Evolutionary conservation across 2,888 invertebrate species (phyloP).

Genomic region (Norana najaformis): DNA sequence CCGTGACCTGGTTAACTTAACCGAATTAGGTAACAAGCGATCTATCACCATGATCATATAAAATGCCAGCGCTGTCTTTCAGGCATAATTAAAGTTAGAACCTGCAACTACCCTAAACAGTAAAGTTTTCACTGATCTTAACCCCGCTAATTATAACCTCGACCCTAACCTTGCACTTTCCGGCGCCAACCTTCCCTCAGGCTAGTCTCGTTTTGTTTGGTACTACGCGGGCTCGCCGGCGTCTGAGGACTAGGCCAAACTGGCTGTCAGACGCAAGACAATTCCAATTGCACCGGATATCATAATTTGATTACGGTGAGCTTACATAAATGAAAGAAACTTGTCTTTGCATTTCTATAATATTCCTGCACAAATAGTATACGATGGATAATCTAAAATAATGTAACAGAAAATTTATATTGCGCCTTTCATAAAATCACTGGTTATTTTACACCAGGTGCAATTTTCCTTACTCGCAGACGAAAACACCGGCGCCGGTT

Average conservation of each 20-base stretch:
- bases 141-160: background rate
- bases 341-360: background rate
- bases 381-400: background rate
- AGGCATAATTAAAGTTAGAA: background rate
- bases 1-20: background rate
- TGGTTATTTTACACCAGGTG: background rate
- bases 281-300: background rate
- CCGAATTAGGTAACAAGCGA: background rate
- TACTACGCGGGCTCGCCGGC: background rate
- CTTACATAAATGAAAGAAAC: too few relatives aligned
- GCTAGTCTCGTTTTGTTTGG: background rate
- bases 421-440: background rate
- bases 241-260: background rate
- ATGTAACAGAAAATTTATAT: background rate
- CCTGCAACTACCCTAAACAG: background rate
- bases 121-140: background rate
- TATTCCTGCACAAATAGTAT: background rate
- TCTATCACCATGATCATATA: background rate
- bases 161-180: background rate
- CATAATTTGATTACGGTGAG: background rate
- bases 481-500: constrained; percentile 14
- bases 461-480: background rate
- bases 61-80: background rate
- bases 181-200: background rate
- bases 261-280: background rate